phyloP scores from a whole-genome alignment of 2,113 vertebrate species.

The Sterna hirundo region DNA sequence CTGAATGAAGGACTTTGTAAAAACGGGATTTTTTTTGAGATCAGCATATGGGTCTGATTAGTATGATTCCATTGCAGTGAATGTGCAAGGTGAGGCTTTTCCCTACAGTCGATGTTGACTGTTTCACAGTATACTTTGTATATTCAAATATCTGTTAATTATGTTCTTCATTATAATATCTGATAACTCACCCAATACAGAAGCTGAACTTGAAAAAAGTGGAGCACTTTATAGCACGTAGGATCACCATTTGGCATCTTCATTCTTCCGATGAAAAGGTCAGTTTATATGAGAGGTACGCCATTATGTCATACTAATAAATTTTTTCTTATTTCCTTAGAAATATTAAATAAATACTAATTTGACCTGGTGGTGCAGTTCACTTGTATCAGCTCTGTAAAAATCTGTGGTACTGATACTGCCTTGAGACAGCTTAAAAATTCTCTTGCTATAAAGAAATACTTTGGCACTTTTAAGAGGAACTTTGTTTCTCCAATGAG shows the following conservation, averaged over 20 bases:
- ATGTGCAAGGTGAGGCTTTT: neutral
- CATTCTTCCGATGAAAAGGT: neutral
- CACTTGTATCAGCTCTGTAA: neutral
- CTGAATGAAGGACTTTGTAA: neutral
- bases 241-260: neutral
- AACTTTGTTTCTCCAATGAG: neutral
- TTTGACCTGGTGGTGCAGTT: neutral
- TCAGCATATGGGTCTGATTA: neutral
- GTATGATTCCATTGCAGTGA: neutral
- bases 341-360: neutral
- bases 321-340: neutral
- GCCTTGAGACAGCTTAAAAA: neutral
- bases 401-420: neutral
- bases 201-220: neutral
- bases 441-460: neutral
- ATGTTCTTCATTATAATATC: neutral
- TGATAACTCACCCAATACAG: neutral
- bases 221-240: neutral
- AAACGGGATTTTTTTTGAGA: neutral
- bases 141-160: neutral
- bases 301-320: fast-evolving
- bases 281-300: fast-evolving
- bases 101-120: neutral
- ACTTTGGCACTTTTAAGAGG: neutral
- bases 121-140: neutral